Evolutionary conservation across 2,888 invertebrate species (phyloP).

Genomic region (Anagyrus pseudococci): DNA sequence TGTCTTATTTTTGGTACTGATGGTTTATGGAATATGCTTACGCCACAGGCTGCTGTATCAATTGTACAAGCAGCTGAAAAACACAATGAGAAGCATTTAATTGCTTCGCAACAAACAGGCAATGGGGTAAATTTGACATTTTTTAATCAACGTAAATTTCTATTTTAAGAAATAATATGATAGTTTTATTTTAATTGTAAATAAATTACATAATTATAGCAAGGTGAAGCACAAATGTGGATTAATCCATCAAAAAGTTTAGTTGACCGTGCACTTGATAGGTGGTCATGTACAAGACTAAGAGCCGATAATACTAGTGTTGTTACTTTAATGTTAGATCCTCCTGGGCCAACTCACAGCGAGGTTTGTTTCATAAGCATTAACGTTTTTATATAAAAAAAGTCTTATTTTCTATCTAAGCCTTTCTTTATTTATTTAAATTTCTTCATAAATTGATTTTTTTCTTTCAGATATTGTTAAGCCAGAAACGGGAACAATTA

Average conservation of each 20-base stretch:
- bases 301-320: constrained; percentile 97
- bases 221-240: constrained; percentile 66
- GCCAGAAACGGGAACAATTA: constrained; percentile 50
- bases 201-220: constrained; percentile 39
- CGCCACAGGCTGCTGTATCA: constrained; percentile 81
- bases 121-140: constrained; percentile 48
- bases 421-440: background rate
- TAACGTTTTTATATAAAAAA: constrained; percentile 1
- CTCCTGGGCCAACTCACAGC: constrained; percentile 80
- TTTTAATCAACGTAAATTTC: background rate
- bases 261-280: constrained; percentile 81
- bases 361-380: constrained; percentile 62
- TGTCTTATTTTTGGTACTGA: constrained; percentile 96
- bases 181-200: background rate
- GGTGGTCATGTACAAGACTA: constrained; percentile 85
- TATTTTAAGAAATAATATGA: background rate
- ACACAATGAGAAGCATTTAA: constrained; percentile 73
- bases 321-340: constrained; percentile 90
- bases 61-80: constrained; percentile 83
- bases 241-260: constrained; percentile 91
- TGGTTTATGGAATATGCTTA: constrained; percentile 96
- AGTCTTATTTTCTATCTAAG: background rate
- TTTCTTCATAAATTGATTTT: background rate
- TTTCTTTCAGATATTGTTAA: constrained; percentile 49
- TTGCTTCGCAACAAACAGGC: constrained; percentile 59